Conservation (phyloP, 2,888 invertebrate genomes). For the Polymixis flavicincta region DNA sequence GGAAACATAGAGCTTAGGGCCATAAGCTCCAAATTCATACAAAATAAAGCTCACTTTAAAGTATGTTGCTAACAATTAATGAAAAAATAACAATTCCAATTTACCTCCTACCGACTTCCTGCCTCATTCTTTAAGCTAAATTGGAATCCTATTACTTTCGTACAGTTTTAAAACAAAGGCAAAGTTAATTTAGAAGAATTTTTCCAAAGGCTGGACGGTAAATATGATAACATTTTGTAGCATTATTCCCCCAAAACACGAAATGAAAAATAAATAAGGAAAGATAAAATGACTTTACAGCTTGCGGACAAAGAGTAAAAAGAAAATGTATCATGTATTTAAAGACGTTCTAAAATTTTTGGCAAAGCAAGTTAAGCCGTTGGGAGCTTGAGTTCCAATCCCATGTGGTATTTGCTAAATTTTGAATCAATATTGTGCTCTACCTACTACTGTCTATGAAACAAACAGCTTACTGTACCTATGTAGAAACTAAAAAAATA, state of each 20-base stretch:
- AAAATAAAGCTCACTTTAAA: background rate
- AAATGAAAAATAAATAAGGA: background rate
- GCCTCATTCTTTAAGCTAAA: constrained; percentile 9
- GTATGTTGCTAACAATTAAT: background rate
- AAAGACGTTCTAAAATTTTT: too few relatives aligned
- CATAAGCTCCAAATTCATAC: too few relatives aligned
- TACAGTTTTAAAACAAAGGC: constrained; percentile 24
- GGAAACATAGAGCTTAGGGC: too few relatives aligned
- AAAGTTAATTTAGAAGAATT: constrained; percentile 31
- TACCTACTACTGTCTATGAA: too few relatives aligned
- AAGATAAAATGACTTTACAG: background rate
- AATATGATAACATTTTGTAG: constrained; percentile 1
- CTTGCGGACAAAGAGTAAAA: background rate
- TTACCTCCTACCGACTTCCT: background rate
- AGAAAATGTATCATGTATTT: background rate
- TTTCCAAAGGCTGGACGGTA: constrained; percentile 7
- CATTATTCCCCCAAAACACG: background rate
- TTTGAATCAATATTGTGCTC: too few relatives aligned
- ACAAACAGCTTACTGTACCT: background rate
- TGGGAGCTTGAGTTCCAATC: too few relatives aligned
- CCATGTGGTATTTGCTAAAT: too few relatives aligned
- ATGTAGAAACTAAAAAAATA: background rate
- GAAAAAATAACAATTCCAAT: background rate
- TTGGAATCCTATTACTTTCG: constrained; percentile 30
- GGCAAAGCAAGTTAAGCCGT: too few relatives aligned